phyloP scores from a whole-genome alignment of 2,888 invertebrate genomes.

The Philereme vetulata region DNA sequence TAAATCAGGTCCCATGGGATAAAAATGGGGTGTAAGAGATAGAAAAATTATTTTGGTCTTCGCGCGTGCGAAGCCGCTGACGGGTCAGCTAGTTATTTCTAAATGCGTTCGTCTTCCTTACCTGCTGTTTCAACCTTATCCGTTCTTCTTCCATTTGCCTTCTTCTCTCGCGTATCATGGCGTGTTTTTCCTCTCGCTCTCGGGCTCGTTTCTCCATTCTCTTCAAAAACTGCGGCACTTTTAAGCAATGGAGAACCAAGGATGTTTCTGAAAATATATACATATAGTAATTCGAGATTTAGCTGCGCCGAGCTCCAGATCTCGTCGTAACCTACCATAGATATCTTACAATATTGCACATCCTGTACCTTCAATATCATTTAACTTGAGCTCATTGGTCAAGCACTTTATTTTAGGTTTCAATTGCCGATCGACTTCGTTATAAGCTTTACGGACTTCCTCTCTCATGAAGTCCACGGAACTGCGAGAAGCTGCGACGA shows the following conservation, averaged over 20 bases:
- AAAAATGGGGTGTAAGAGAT: too few species aligned
- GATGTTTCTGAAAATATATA: conserved; percentile 60
- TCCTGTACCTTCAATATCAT: conserved; percentile 69
- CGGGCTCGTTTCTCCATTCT: conserved; percentile 89
- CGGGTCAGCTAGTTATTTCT: too few species aligned
- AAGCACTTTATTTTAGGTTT: conserved; percentile 83
- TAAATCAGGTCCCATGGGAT: too few species aligned
- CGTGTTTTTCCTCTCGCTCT: conserved; percentile 84
- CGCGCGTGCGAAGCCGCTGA: too few species aligned
- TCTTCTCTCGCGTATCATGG: conserved; percentile 74
- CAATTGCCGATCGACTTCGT: conserved; percentile 80
- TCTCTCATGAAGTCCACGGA: conserved; percentile 83
- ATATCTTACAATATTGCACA: too few species aligned
- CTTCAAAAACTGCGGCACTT: conserved; percentile 87
- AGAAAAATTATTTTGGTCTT: too few species aligned
- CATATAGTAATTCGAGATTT: background rate
- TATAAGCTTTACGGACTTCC: conserved; percentile 82
- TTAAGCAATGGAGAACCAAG: conserved; percentile 74
- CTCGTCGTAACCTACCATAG: too few species aligned
- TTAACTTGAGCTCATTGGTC: conserved; percentile 73
- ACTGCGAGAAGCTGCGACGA: conserved; percentile 85
- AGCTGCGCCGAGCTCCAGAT: too few species aligned
- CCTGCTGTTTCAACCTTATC: conserved; percentile 74
- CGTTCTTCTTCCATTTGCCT: conserved; percentile 78
- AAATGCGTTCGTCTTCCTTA: conserved; percentile 32